phyloP scores from a whole-genome alignment of 1,140 invertebrate species.

The Camponotus floridanus region DNA sequence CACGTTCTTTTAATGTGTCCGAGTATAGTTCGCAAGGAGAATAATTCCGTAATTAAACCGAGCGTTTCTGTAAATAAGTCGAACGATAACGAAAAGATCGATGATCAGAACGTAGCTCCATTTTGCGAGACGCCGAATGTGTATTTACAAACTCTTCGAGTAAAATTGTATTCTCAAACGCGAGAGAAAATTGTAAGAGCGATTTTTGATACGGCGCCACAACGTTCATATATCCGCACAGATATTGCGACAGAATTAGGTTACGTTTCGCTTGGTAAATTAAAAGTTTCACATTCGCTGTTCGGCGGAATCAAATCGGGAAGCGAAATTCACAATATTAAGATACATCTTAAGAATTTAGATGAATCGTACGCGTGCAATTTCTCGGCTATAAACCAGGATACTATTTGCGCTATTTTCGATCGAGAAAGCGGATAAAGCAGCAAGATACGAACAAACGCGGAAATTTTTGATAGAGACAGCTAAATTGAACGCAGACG shows the following conservation, averaged over 20 bases:
- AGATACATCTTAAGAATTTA: constrained; percentile 56
- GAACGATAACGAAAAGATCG: background rate
- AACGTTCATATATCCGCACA: constrained; percentile 67
- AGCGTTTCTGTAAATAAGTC: constrained; percentile 11
- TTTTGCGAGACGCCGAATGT: constrained; percentile 60
- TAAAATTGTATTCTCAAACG: constrained; percentile 60
- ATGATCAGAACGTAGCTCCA: constrained; percentile 55
- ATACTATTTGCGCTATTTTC: background rate
- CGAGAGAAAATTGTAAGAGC: constrained; percentile 59
- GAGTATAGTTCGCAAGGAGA: background rate
- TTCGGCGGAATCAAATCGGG: constrained; percentile 63
- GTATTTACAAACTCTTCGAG: constrained; percentile 65
- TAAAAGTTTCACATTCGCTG: constrained; percentile 52
- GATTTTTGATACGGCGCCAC: constrained; percentile 66
- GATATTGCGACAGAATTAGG: constrained; percentile 59
- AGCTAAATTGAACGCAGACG: no score
- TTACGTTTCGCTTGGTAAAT: constrained; percentile 39
- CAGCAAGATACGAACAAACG: no score
- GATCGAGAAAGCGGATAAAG: no score
- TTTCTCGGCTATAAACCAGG: background rate
- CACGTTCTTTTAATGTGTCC: constrained; percentile 61
- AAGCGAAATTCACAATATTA: constrained; percentile 41
- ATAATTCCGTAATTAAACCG: no score
- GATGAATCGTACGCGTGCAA: background rate
- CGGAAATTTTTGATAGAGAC: no score